Conservation (phyloP, 1,140 invertebrate species). For the Macrobrachium nipponense region DNA sequence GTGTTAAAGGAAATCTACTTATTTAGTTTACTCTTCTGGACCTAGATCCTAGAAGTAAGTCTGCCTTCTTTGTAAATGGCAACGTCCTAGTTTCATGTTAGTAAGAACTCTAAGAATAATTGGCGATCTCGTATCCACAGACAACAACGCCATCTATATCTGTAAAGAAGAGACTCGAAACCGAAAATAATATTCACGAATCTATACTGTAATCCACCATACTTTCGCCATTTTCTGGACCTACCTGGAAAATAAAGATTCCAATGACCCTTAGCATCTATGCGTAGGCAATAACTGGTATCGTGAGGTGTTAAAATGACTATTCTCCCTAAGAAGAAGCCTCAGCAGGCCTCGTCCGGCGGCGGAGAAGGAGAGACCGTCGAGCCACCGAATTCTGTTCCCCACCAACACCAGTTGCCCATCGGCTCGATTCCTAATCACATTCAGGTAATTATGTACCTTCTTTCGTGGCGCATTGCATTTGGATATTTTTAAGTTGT, state of each 20-base stretch:
- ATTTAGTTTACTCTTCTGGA: too few relatives aligned
- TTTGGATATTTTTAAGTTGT: too few relatives aligned
- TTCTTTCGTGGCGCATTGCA: too few relatives aligned
- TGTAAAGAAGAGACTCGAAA: background rate
- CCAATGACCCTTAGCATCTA: background rate
- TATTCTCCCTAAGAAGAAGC: conserved; percentile 54
- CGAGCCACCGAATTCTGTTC: conserved; percentile 16
- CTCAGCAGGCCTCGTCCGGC: conserved; percentile 49
- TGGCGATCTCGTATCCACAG: too few relatives aligned
- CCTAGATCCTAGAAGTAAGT: too few relatives aligned
- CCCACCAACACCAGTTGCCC: conserved; percentile 49
- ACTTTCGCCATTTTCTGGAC: conserved; percentile 57
- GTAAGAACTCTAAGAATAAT: too few relatives aligned
- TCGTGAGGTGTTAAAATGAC: conserved; percentile 25
- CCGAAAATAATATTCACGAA: conserved; percentile 46
- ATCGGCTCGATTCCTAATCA: conserved; percentile 45
- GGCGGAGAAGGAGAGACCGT: conserved; percentile 26
- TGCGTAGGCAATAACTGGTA: conserved; percentile 1
- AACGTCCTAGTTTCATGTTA: too few relatives aligned
- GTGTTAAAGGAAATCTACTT: too few relatives aligned
- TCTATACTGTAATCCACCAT: conserved; percentile 22
- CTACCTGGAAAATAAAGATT: conserved; percentile 12
- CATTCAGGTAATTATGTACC: conserved; percentile 29
- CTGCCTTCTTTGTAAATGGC: too few relatives aligned
- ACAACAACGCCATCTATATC: too few relatives aligned